Evolutionary conservation across 2,797 vertebrate species (phyloP).

Genomic region (Margarornis squamiger): DNA sequence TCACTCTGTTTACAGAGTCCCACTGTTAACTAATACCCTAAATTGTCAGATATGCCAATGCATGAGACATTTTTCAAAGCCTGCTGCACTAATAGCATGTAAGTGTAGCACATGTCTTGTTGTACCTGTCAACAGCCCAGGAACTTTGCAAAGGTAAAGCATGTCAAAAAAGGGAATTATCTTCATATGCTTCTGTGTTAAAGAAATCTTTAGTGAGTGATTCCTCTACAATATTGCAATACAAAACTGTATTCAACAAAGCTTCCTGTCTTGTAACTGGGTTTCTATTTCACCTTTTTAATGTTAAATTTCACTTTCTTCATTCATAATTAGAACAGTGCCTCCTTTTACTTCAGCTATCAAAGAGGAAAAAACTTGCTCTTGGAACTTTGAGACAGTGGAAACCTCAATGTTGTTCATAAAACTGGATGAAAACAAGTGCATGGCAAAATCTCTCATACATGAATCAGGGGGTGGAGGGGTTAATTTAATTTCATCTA

Average conservation of each 20-base stretch:
- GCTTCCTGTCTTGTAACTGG: not conserved
- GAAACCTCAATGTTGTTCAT: not conserved
- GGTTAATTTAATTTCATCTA: not conserved
- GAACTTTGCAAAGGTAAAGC: slow-evolving; percentile 46
- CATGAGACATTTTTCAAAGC: slow-evolving; percentile 41
- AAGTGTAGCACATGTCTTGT: not conserved
- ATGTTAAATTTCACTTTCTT: not conserved
- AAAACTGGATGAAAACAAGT: not conserved
- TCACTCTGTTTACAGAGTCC: slow-evolving; percentile 35
- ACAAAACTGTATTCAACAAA: not conserved
- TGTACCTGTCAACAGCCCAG: slow-evolving; percentile 39
- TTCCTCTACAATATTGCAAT: not conserved
- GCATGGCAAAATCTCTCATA: not conserved
- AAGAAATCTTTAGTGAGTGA: not conserved
- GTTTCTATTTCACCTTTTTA: not conserved
- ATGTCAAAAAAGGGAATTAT: slow-evolving; percentile 32
- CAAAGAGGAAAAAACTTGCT: not conserved
- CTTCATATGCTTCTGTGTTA: not conserved
- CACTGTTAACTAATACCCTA: slow-evolving; percentile 43
- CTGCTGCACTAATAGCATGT: slow-evolving; percentile 38
- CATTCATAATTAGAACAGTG: not conserved
- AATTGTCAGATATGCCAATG: slow-evolving; percentile 58
- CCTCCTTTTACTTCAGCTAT: not conserved
- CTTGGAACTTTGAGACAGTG: not conserved
- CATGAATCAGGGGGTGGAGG: fast-evolving